Evolutionary conservation across 2,113 vertebrate species (phyloP), one percentile per base, ranked within the genome.

Genomic region (Tragulus kanchil): DNA sequence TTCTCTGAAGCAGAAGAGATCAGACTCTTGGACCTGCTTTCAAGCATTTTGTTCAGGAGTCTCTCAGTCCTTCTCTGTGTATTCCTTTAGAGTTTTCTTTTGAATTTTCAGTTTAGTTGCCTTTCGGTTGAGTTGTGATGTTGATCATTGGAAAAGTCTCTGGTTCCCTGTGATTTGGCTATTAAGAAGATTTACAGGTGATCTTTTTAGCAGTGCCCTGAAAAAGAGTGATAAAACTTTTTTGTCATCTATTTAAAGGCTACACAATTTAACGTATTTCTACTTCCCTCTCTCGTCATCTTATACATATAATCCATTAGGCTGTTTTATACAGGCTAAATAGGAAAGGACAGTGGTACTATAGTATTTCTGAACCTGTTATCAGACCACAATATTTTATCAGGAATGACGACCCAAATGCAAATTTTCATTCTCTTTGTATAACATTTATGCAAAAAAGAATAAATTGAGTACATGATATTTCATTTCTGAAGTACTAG

Each of bases 401-500:
- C 78, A 93, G 77, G 61, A 93, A 96, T 82, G 95, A 97, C 94
- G 48, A 81, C 28, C 56, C 93, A 96, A 98, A 96, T 97, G 97
- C 96, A 98, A 98, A 98, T 98, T 98, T 96, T 67, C 58, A 87
- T 98, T 98, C 94, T 97, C 96, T 98, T 97, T 97, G 94, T 98
- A 90, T 98, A 99, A 98, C 89, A 98, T 98, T 98, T 98, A 97
- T 96, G 93, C 92, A 97, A 94, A 98, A 98, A 98, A 97, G 96
- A 98, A 98, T 98, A 96, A 98, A 97, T 96, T 97, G 95, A 98
- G 94, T 84, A 88, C 75, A 95, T 2, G 64, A 98, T 98, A 98
- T 98, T 98, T 98, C 98, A 98, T 98, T 95, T 98, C 94, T 97
- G 88, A 67, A 95, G 97, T 96, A 91, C 86, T 64, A 89, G 89